Base-by-base conservation (phyloP, 1,140 invertebrate genomes). In the Chironomus tepperi region DNA sequence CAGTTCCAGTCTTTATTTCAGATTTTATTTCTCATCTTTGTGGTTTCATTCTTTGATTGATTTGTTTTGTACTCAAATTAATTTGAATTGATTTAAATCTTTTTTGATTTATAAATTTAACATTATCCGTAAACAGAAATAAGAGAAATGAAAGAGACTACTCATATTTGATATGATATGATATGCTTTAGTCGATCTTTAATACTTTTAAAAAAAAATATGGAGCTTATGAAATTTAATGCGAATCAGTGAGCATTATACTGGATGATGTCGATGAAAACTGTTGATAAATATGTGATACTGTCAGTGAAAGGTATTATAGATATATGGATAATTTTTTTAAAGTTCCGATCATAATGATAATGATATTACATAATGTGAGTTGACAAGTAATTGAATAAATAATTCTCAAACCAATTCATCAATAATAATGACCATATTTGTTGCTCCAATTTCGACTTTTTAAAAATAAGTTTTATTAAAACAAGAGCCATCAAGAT, bases 61-160 rank as follows among this genome's bases (percentile, higher is more conserved):
- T 57, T 57, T 57, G 47, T 57, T 57, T 57, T 57, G 47, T 57
- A 57, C 47, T 57, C 47, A 57, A 57, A n/a, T 57, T 57, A 57
- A 57, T 57, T 57, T 57, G 47, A 57, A 57, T 57, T 57, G 47
- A 57, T 57, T 57, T 57, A 57, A 57, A 57, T 57, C 47, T 57
- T 57, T n/a, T n/a, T 57, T 57, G 47, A 57, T 57, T 57, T 57
- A 57, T 57, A 57, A 34, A 34, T 15, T 57, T 57, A 5, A 57
- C 47, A n/a, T 57, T 57, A n/a, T 57, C 47, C 12, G 47, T 57
- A 57, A 57, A 57, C 12, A 5, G n/a, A n/a, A 57, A 57, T 9
- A 15, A 57, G 15, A 1, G 12, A 57, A 57, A 15, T 5, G n/a
- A n/a, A 15, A 47, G 2, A 47, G 43, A 34, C 24, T 34, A 34